Evolutionary conservation across 2,113 vertebrate species (phyloP).

Genomic region (Nerophis lumbriciformis): DNA sequence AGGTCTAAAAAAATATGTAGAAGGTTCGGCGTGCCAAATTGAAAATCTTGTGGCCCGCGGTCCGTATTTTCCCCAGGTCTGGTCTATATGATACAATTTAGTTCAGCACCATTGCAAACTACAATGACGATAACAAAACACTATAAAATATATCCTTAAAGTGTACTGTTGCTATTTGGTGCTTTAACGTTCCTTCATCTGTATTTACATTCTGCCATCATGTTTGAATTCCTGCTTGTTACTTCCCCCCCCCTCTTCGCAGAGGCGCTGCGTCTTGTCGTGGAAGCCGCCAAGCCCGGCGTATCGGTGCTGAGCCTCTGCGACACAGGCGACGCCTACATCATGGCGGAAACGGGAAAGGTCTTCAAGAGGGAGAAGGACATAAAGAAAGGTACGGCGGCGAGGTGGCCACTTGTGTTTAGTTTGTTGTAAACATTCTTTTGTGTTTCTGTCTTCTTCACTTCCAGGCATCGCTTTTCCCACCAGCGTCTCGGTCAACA

Average conservation of each 20-base stretch:
- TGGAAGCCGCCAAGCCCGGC: conserved; percentile 78
- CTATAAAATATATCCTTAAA: too few species aligned
- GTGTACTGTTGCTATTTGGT: too few species aligned
- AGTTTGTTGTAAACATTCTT: conserved; percentile 29
- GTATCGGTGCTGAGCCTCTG: conserved; percentile 85
- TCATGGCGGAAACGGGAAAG: conserved; percentile 88
- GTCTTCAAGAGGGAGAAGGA: conserved; percentile 98
- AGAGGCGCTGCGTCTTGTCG: conserved; percentile 83
- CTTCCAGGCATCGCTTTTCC: conserved; percentile 91
- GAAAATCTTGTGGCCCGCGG: too few species aligned
- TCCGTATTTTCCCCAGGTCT: too few species aligned
- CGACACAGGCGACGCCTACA: conserved; percentile 85
- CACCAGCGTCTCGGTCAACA: conserved; percentile 95
- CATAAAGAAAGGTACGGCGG: conserved; percentile 88
- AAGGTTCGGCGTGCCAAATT: too few species aligned
- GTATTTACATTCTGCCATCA: too few species aligned
- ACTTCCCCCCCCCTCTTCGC: neutral
- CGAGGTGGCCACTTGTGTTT: neutral
- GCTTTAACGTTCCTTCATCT: neutral
- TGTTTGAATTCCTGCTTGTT: neutral
- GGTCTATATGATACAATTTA: too few species aligned
- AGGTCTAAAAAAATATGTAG: too few species aligned
- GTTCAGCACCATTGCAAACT: too few species aligned
- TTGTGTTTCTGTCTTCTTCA: conserved; percentile 51
- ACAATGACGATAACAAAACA: too few species aligned